Evolutionary conservation across 1,140 invertebrate species (phyloP).

Genomic region (Drosophila seguyi): DNA sequence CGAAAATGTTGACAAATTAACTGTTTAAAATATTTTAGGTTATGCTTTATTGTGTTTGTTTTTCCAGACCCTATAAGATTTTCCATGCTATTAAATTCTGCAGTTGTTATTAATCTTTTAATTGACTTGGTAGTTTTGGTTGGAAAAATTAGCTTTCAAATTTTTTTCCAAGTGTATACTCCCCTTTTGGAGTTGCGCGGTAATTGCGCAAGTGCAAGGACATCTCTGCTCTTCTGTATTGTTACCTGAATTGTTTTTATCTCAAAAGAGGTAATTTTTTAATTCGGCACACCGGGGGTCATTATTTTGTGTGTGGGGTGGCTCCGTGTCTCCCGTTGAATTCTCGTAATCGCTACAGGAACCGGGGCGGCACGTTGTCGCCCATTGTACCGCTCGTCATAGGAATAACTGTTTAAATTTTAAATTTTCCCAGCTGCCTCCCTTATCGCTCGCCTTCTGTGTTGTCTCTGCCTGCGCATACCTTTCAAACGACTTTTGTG

Average conservation of each 20-base stretch:
- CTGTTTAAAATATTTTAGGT: background rate
- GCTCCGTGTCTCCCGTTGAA: slow-evolving; percentile 30
- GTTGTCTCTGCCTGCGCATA: slow-evolving; percentile 40
- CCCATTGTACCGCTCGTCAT: slow-evolving; percentile 24
- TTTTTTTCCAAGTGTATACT: slow-evolving; percentile 35
- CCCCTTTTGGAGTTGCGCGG: slow-evolving; percentile 73
- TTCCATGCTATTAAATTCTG: background rate
- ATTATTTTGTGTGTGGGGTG: slow-evolving; percentile 46
- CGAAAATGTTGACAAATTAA: background rate
- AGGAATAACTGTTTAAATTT: slow-evolving; percentile 41
- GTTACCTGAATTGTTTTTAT: slow-evolving; percentile 29
- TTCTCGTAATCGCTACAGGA: slow-evolving; percentile 58
- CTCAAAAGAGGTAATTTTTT: slow-evolving; percentile 26
- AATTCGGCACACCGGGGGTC: slow-evolving; percentile 11
- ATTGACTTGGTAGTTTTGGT: background rate
- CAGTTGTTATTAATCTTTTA: background rate
- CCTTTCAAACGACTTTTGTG: slow-evolving; percentile 76
- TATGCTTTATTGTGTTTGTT: too few relatives aligned
- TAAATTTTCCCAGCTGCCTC: slow-evolving; percentile 37
- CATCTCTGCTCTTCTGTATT: slow-evolving; percentile 38
- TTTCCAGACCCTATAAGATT: too few relatives aligned
- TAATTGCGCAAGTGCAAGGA: slow-evolving; percentile 81
- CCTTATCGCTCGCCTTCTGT: slow-evolving; percentile 54
- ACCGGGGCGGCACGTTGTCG: slow-evolving; percentile 52
- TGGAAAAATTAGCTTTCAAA: too few relatives aligned